Conservation (phyloP, 2,888 invertebrate species). For the Trachelus tabidus region DNA sequence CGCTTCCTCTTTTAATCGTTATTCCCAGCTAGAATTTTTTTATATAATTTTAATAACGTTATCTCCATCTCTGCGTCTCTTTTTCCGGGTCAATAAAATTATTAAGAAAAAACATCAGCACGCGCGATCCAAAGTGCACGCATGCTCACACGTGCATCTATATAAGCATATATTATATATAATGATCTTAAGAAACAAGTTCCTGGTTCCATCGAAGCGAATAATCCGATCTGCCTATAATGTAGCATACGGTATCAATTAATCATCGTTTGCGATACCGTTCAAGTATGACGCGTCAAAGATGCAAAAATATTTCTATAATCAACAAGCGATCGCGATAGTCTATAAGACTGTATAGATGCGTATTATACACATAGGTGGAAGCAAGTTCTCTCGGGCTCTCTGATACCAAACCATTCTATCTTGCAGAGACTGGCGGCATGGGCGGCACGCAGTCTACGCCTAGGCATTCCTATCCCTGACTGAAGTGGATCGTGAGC, state of each 20-base stretch:
- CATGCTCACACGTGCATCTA: background rate
- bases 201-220: background rate
- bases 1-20: background rate
- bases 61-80: background rate
- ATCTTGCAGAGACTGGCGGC: slow-evolving; percentile 24
- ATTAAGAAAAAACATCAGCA: background rate
- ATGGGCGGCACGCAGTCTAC: slow-evolving; percentile 47
- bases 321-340: background rate
- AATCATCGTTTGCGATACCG: background rate
- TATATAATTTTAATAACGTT: background rate
- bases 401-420: slow-evolving; percentile 29
- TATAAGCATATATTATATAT: background rate
- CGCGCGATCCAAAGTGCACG: background rate
- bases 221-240: background rate
- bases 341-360: background rate
- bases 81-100: background rate
- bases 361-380: background rate
- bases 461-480: slow-evolving; percentile 35
- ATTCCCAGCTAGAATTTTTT: background rate
- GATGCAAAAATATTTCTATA: background rate
- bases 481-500: slow-evolving; percentile 15
- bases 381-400: background rate
- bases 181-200: background rate
- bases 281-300: background rate
- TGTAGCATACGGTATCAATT: background rate